These are phyloP conservation scores for Monochamus saltuarius DNA, from an alignment of 1,140 invertebrate genomes.

Conservation along the genomic window DNA sequence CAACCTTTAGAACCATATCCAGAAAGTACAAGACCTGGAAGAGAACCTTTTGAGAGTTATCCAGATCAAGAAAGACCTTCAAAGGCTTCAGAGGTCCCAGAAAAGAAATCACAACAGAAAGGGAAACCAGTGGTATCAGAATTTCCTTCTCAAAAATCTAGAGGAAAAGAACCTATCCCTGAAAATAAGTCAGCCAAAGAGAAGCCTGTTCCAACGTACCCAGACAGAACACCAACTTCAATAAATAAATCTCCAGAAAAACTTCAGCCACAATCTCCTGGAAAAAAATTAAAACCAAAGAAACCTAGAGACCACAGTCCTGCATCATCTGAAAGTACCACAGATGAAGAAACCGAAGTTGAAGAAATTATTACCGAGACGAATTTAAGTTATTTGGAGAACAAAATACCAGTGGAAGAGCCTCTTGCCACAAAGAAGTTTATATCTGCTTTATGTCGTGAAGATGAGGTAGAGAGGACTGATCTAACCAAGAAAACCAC, in stretches of 20 bases:
- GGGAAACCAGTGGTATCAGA: constrained; percentile 9
- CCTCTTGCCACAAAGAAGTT: constrained; percentile 44
- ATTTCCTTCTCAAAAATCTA: constrained; percentile 12
- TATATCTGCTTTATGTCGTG: constrained; percentile 38
- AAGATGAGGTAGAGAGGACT: constrained; percentile 34
- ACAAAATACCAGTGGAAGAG: constrained; percentile 41
- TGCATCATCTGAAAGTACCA: constrained; percentile 15
- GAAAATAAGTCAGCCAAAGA: constrained; percentile 7
- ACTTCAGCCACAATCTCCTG: constrained; percentile 6
- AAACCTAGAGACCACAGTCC: constrained; percentile 20
- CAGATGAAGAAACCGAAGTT: constrained; percentile 15
- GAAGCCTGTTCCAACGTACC: not conserved
- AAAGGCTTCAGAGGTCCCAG: no score
- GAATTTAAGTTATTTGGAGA: constrained; percentile 23
- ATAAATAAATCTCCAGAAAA: not conserved
- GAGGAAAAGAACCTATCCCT: not conserved
- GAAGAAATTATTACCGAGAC: constrained; percentile 18
- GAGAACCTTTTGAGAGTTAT: constrained; percentile 5
- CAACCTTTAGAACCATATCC: constrained; percentile 18
- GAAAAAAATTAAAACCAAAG: not conserved
- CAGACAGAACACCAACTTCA: not conserved
- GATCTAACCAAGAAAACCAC: constrained; percentile 22
- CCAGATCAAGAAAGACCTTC: constrained; percentile 11
- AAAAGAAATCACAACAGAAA: not conserved
- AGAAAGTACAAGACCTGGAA: constrained; percentile 11